phyloP scores from a whole-genome alignment of 2,888 invertebrate species.

The Holacanthella duospinosa region DNA sequence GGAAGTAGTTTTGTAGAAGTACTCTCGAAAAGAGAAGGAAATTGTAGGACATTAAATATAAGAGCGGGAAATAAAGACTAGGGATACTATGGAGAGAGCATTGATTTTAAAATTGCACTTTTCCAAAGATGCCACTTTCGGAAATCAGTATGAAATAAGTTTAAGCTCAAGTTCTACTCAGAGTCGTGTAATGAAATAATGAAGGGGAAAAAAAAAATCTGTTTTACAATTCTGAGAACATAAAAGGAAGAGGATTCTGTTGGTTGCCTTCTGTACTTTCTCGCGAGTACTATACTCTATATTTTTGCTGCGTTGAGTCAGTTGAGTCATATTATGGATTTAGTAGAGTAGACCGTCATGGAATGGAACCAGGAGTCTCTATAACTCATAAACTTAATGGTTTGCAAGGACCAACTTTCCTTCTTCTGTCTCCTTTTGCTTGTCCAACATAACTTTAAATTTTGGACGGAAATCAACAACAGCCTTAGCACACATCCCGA shows the following conservation, averaged over 20 bases:
- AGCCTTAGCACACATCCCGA: not conserved
- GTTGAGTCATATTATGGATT: not conserved
- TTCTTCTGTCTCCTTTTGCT: not conserved
- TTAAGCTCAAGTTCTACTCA: not conserved
- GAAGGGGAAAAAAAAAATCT: no score
- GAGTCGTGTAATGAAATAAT: no score
- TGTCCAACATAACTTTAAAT: not conserved
- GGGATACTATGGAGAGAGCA: not conserved
- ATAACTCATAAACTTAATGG: conserved; percentile 13
- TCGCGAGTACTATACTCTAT: not conserved
- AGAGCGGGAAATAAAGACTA: no score
- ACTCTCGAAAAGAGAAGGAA: no score
- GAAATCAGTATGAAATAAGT: not conserved
- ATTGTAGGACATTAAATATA: no score
- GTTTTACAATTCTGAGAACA: not conserved
- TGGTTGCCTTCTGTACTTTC: no score
- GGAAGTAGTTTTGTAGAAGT: no score
- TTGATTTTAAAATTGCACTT: not conserved
- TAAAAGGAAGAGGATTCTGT: not conserved
- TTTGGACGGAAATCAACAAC: not conserved
- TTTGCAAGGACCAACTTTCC: conserved; percentile 7
- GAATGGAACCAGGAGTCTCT: not conserved
- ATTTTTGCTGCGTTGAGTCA: not conserved
- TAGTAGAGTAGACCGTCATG: not conserved
- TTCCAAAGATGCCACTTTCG: not conserved